These are phyloP conservation scores for Leptinotarsa tumamoca DNA, from an alignment of 2,888 invertebrate genomes.

Conservation along the genomic window DNA sequence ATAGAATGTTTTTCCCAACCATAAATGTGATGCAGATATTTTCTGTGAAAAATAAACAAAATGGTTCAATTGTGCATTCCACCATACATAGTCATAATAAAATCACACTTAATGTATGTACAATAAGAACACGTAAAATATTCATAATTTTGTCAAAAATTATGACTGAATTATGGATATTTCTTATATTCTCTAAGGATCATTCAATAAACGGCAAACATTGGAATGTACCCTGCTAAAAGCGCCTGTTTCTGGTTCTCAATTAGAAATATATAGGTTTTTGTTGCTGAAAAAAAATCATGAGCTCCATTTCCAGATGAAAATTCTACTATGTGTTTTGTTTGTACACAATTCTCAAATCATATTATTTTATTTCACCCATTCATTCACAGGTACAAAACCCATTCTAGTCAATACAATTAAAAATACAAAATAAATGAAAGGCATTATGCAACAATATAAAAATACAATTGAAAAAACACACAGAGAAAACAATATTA, in stretches of 20 bases:
- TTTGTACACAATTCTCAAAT: too few relatives aligned
- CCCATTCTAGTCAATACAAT: too few relatives aligned
- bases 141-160: constrained; percentile 33
- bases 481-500: too few relatives aligned
- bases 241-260: constrained; percentile 25
- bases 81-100: constrained; percentile 43
- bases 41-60: background rate
- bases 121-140: constrained; percentile 25
- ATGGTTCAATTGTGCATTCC: constrained; percentile 37
- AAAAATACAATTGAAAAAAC: too few relatives aligned
- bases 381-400: too few relatives aligned
- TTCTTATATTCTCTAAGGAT: background rate
- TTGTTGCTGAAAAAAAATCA: background rate
- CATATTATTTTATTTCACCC: too few relatives aligned
- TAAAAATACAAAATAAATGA: too few relatives aligned
- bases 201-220: constrained; percentile 16
- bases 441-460: too few relatives aligned
- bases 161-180: constrained; percentile 18
- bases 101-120: constrained; percentile 46
- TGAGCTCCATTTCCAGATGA: background rate
- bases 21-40: too few relatives aligned
- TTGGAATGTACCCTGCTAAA: constrained; percentile 36
- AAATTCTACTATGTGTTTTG: background rate
- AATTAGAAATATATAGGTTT: constrained; percentile 27
- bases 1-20: too few relatives aligned